A percentile compares a stretch with the other conserved stretches of the same genome.
Evolutionary conservation across 1,140 invertebrate genomes (phyloP).

Genomic region (Reticulitermes speratus): DNA sequence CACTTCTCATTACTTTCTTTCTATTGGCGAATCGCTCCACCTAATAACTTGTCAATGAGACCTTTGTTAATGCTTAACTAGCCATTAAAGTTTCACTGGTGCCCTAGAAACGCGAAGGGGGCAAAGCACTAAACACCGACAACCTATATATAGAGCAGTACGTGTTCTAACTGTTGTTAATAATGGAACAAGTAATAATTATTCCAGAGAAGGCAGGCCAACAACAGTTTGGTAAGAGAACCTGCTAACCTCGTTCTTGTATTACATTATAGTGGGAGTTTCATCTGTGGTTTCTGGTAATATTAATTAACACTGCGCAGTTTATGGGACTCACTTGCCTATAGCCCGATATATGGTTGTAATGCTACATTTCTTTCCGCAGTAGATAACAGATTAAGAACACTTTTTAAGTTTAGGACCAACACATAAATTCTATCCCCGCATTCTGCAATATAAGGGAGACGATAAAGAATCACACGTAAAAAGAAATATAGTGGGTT

Average conservation of each 20-base stretch:
- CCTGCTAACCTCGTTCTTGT: background rate
- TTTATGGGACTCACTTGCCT: background rate
- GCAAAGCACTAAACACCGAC: background rate
- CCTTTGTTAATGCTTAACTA: conserved; percentile 16
- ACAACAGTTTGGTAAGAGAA: no score
- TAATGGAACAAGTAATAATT: background rate
- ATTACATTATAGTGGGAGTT: background rate
- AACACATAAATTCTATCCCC: no score
- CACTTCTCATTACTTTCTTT: background rate
- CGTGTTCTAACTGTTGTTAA: background rate
- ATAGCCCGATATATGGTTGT: no score
- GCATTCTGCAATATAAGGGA: no score
- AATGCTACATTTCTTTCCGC: no score
- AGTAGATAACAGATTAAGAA: no score
- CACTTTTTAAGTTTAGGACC: no score
- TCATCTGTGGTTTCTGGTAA: background rate
- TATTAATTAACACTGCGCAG: conserved; percentile 3
- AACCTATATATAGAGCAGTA: background rate
- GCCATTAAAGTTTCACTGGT: conserved; percentile 15
- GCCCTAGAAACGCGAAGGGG: background rate
- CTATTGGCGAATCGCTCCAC: background rate
- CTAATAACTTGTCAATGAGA: background rate
- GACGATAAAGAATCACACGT: no score
- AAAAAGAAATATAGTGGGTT: no score
- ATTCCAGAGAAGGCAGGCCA: background rate